Base-by-base conservation (phyloP, 2,113 vertebrate genomes). In the Heptranchias perlo region DNA sequence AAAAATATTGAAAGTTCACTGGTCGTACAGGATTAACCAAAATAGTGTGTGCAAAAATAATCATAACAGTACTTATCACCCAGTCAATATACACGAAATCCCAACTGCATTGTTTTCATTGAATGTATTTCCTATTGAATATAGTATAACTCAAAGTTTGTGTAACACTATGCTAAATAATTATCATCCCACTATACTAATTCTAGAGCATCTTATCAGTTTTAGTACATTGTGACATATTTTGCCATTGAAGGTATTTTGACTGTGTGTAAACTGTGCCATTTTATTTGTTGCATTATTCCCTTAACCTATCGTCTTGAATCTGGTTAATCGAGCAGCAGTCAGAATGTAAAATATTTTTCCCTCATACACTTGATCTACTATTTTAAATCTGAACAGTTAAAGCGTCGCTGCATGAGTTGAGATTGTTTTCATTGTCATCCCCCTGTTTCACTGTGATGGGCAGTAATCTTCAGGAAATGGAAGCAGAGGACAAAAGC, bases 231-330 rank as follows among this genome's bases (percentile, higher is more conserved):
- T 64, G 61, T 95, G 65, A 52, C 6, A 23, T 35, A 47, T 52
- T 47, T 95, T 69, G 89, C 89, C 18, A 93, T 93, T 62, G 89
- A 62, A 93, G 89, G 35, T 93, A 69, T 95, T 69, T 95, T 95
- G 94, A 67, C 94, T 14, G 44, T 14, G 21, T 69, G 65, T 73
- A 69, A 49, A 16, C 39, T 49, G 39, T 94, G 94, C 94, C 94
- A 47, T 95, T 31, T 31, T 67, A 35, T 52, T 95, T 93, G 4
- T 62, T 61, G 47, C n/a, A 44, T 94, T 94, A 94, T 44, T 95
- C 35, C 64, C 64, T 8, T 92, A 52, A 23, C 44, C 47, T n/a
- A 28, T 49, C 39, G 23, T 47, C 44, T 31, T 69, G 61, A 94
- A 95, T 69, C 65, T 47, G 64, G 65, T 69, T 52, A 47, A 69